Percentiles rank a stretch among this genome's conserved stretches.
phyloP scores from a whole-genome alignment of 2,113 vertebrate species.

The Cyprinodon brontotheroides region DNA sequence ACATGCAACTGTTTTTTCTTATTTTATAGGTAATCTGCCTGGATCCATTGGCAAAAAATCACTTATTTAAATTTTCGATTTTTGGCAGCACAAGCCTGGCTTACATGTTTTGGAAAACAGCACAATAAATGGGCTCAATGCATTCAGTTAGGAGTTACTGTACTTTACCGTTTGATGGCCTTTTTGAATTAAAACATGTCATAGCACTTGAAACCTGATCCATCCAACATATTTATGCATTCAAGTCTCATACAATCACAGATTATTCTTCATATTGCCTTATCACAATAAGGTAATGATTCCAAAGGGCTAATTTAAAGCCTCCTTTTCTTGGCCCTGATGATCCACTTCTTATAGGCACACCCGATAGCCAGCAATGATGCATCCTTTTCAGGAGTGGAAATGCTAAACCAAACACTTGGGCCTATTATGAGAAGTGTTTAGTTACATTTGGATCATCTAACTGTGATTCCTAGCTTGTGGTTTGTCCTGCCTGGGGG shows the following conservation, averaged over 20 bases:
- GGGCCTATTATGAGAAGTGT: conserved; percentile 4
- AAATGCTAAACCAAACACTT: conserved; percentile 23
- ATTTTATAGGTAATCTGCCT: too few relatives aligned
- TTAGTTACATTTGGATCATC: conserved; percentile 24
- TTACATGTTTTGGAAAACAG: background rate
- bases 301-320: background rate
- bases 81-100: background rate
- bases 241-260: background rate
- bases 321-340: background rate
- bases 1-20: too few relatives aligned
- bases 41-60: too few relatives aligned
- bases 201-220: background rate
- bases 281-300: background rate
- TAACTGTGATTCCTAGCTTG: background rate
- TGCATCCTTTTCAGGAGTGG: conserved; percentile 50
- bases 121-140: too few relatives aligned
- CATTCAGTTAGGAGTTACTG: background rate
- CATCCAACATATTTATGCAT: background rate
- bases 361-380: background rate
- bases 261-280: background rate
- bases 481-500: background rate
- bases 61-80: too few relatives aligned
- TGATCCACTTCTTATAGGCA: conserved; percentile 3
- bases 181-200: too few relatives aligned
- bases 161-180: background rate